Conservation (phyloP, 2,113 vertebrate genomes). For the Taxidea taxus region DNA sequence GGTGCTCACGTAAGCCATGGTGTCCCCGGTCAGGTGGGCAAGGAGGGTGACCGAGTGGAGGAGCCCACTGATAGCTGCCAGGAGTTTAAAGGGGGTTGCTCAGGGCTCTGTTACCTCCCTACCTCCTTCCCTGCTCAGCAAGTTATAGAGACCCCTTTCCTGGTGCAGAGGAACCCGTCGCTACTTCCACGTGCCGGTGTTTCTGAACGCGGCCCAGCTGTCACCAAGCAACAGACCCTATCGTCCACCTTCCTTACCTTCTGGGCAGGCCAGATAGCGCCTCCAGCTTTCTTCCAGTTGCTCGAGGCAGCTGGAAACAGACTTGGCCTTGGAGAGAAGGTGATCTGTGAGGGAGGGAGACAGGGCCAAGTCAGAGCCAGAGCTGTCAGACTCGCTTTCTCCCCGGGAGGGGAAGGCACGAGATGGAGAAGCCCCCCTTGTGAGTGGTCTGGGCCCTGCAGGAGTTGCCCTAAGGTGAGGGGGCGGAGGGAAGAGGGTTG, state of each 20-base stretch:
- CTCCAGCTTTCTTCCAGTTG: slow-evolving; percentile 83
- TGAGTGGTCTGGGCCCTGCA: too few species aligned
- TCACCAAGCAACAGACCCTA: not conserved
- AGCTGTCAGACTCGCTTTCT: not conserved
- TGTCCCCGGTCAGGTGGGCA: slow-evolving; percentile 91
- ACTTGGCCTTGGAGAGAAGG: slow-evolving; percentile 89
- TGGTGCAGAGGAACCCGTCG: fast-evolving
- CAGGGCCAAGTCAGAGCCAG: not conserved
- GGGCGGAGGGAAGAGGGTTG: fast-evolving
- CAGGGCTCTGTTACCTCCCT: not conserved
- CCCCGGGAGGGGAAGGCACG: not conserved
- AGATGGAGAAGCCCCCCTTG: fast-evolving
- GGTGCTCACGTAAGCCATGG: slow-evolving; percentile 91
- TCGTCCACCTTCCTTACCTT: slow-evolving; percentile 82
- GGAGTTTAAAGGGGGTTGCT: not conserved
- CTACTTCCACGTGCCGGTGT: too few species aligned
- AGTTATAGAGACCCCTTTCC: not conserved
- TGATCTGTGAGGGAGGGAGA: slow-evolving; percentile 86
- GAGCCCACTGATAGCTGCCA: slow-evolving; percentile 85
- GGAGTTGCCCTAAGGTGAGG: not conserved
- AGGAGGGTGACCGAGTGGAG: slow-evolving; percentile 89
- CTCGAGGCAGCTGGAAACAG: slow-evolving; percentile 85
- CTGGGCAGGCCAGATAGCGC: slow-evolving; percentile 80
- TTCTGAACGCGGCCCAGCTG: not conserved
- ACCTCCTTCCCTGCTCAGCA: fast-evolving